phyloP scores from a whole-genome alignment of 2,113 vertebrate species.

The Lophius piscatorius region DNA sequence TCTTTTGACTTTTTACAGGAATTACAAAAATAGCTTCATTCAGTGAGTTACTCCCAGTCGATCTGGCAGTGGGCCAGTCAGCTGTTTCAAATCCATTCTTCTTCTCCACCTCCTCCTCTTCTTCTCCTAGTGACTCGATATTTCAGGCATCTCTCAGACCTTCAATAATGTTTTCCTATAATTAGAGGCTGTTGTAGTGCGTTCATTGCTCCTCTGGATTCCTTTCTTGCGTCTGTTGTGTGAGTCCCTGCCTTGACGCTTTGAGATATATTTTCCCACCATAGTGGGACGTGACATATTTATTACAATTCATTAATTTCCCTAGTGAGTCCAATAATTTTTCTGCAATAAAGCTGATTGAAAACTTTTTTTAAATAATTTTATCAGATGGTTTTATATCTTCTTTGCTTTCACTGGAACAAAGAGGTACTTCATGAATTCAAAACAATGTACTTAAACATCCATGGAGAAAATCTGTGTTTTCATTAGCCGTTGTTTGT shows the following conservation, averaged over 20 bases:
- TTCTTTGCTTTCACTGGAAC: conserved; percentile 4
- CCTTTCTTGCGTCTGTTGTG: conserved; percentile 35
- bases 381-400: not conserved
- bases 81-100: conserved; percentile 32
- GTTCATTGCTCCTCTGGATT: conserved; percentile 44
- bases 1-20: conserved; percentile 24
- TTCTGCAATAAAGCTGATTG: not conserved
- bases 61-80: conserved; percentile 28
- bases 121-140: conserved; percentile 34
- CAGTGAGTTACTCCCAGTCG: conserved; percentile 15
- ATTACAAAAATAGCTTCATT: conserved; percentile 14
- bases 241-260: conserved; percentile 28
- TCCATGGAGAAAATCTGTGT: conserved; percentile 37
- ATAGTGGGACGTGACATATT: conserved; percentile 47
- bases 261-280: conserved; percentile 36
- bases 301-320: conserved; percentile 49
- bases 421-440: conserved; percentile 38
- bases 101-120: conserved; percentile 5
- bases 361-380: conserved; percentile 1
- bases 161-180: conserved; percentile 64
- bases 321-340: conserved; percentile 16
- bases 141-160: conserved; percentile 47
- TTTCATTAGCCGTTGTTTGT: conserved; percentile 54
- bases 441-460: conserved; percentile 52
- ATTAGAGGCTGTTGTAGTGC: conserved; percentile 65